A percentile compares a stretch with the other conserved stretches of the same genome.
phyloP scores from a whole-genome alignment of 2,888 invertebrate genomes.

The Orchesellides sinensis region DNA sequence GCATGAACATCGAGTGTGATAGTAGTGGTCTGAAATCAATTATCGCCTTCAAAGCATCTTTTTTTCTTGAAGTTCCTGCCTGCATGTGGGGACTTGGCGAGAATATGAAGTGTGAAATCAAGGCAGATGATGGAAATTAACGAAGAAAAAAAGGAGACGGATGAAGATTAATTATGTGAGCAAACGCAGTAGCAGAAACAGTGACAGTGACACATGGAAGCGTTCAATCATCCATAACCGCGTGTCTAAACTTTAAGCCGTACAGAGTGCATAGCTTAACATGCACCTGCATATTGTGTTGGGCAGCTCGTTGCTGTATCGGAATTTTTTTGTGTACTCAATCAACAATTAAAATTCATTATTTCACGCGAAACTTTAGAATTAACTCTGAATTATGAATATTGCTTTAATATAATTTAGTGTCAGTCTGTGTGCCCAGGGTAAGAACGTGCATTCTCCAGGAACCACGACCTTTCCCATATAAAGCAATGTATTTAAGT shows the following conservation, averaged over 20 bases:
- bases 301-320: not conserved
- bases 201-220: constrained; percentile 19
- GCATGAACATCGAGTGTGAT: not conserved
- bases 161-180: constrained; percentile 42
- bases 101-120: not conserved
- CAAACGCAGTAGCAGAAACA: constrained; percentile 43
- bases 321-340: not conserved
- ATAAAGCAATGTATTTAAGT: no score
- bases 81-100: not conserved
- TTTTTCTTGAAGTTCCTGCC: not conserved
- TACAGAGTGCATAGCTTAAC: not conserved
- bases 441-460: no score
- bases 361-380: constrained; percentile 9
- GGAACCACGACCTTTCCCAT: no score
- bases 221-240: constrained; percentile 34
- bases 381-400: no score
- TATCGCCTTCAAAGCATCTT: not conserved
- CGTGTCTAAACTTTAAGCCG: not conserved
- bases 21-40: not conserved
- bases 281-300: not conserved
- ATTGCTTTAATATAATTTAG: no score
- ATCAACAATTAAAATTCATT: not conserved
- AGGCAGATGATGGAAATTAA: not conserved
- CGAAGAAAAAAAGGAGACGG: constrained; percentile 21
- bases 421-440: no score